Base-by-base conservation (phyloP, 2,888 invertebrate species). In the Teleiodes luculella region DNA sequence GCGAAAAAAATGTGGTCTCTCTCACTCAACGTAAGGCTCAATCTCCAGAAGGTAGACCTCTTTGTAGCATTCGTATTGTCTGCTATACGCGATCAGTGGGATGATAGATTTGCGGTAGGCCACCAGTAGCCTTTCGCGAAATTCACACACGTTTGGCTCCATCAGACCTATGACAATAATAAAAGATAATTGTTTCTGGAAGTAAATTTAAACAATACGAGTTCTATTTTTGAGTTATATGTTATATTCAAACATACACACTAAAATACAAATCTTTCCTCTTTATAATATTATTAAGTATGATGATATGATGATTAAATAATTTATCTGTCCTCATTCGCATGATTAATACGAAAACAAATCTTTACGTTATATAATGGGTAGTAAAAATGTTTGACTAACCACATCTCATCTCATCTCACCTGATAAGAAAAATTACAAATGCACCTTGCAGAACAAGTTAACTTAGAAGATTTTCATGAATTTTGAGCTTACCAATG, bases 21-120 rank as follows among this genome's bases (percentile, higher is more conserved):
- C 92, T 92, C 74, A 96, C 93, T 92, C 91, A 4, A 95, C 90
- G 65, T 94, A 97, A 51, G 90, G 77, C 30, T 91, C 90, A 28
- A 94, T 88, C 61, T 94, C 90, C 60, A 94, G 63, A 50, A 89
- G 81, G 69, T 88, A 93, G 20, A 96, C 88, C 0, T 92, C 92
- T 8, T 84, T 78, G 73, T 94, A 92, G 57, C 90, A 86, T 11
- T 92, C 84, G 72, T 92, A 97, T 69, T 93, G 92, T 0, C 83
- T 84, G 33, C 94, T 92, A 71, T 97, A 97, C 0, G 95, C 94
- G 57, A 86, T 85, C 20, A 97, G 82, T 0, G 96, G 96, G 46
- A 96, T 92, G 0, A 93, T 78, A 0, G 95, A 90, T 60, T 92
- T 91, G 2, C 84, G 77, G 65, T 96, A 94, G 10, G 93, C 93